These are phyloP conservation scores for Anisognathus igniventris DNA, from an alignment of 2,797 vertebrate genomes.

Conservation along the genomic window DNA sequence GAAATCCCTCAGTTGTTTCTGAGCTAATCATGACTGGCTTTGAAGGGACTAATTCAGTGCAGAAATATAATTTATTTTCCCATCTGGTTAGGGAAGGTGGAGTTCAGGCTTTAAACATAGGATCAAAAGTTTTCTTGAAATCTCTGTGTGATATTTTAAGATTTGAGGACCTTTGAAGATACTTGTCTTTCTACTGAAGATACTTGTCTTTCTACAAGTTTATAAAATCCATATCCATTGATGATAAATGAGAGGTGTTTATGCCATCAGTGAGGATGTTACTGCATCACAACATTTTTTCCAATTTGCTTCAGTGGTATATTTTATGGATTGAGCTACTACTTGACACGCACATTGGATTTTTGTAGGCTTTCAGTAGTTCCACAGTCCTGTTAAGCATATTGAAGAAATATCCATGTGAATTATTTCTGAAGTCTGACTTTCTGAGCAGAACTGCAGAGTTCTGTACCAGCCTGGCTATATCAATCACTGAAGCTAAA, in stretches of 20 bases:
- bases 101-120: neutral
- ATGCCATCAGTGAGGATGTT: neutral
- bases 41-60: neutral
- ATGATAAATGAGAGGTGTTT: neutral
- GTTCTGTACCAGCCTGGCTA: neutral
- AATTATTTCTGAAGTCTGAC: neutral
- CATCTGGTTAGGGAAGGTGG: neutral
- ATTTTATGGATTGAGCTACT: neutral
- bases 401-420: neutral
- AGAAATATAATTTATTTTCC: neutral
- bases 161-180: neutral
- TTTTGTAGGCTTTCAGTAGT: neutral
- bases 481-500: neutral
- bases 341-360: neutral
- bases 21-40: neutral
- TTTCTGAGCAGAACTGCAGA: neutral
- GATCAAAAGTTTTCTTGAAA: neutral
- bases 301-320: neutral
- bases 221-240: neutral
- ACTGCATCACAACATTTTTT: neutral
- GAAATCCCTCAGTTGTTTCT: neutral
- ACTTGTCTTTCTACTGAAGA: neutral
- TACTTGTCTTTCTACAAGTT: neutral
- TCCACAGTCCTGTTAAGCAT: neutral
- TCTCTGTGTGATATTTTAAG: neutral